Evolutionary conservation across 1,140 invertebrate genomes (phyloP), one percentile per base, ranked within the genome.

Genomic region (Drosophila ambigua): DNA sequence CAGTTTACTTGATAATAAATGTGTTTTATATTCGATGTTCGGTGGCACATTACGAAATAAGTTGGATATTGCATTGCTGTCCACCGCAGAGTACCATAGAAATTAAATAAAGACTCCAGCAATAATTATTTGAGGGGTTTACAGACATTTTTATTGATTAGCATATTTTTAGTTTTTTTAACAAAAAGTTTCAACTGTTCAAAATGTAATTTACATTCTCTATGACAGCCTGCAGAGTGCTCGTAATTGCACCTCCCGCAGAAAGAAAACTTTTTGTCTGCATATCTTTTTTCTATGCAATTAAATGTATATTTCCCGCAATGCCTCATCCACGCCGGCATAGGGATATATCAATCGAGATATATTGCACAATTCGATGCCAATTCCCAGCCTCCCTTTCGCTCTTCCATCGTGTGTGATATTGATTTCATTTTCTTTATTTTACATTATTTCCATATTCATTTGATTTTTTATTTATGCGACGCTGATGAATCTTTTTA

Each of bases 231-330:
- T 39, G 45, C 39, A 31, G 28, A 31, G 28, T 39, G 59, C 43
- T 35, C 31, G 28, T 77, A 72, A 80, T 80, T 77, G 79, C 64
- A 77, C 63, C 68, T 63, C 46, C 8, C 41, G 64, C 52, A 43
- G 39, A 35, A 45, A 13, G 11, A 13, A 55, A 71, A 54, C 62
- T 68, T 77, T 80, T 68, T 64, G 43, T 66, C 46, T 39, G 9
- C 28, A 28, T 60, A 66, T 49, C 77, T 80, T 85, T 79, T 79
- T 85, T 85, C 35, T 35, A 58, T 76, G 69, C 82, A 85, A 85
- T 82, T 85, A 87, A 87, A 87, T 87, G 77, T 85, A 79, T 85
- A 87, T 85, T 81, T 87, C 78, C 78, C 73, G 59, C 72, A 52
- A 72, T 72, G 43, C 51, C 67, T 67, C 58, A 65, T 62, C 26